These are phyloP conservation scores for Lordiphosa stackelbergi DNA, from an alignment of 1,140 invertebrate genomes.

Conservation along the genomic window DNA sequence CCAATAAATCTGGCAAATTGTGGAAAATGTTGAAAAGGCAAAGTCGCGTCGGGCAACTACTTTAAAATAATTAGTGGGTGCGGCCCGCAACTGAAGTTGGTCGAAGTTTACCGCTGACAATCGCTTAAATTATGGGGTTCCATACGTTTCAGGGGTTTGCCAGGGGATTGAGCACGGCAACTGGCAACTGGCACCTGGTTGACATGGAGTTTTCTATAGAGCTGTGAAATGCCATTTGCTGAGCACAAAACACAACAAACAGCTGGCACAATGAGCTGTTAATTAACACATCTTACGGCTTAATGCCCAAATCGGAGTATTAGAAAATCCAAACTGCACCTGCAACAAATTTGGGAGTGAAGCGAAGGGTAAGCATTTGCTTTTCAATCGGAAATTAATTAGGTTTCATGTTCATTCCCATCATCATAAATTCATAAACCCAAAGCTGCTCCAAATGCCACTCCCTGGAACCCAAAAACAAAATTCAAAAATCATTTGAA, in stretches of 20 bases:
- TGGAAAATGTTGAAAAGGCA: constrained; percentile 34
- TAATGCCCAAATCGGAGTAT: background rate
- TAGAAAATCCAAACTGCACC: background rate
- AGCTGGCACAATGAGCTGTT: constrained; percentile 52
- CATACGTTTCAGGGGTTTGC: constrained; percentile 24
- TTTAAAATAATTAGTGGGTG: constrained; percentile 76
- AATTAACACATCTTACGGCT: constrained; percentile 51
- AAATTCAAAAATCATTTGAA: constrained; percentile 15
- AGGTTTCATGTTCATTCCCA: constrained; percentile 12
- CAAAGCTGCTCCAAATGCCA: constrained; percentile 36
- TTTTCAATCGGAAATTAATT: background rate
- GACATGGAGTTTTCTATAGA: constrained; percentile 4
- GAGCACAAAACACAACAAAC: constrained; percentile 41
- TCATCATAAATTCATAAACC: constrained; percentile 33
- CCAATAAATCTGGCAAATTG: constrained; percentile 61
- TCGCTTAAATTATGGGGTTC: constrained; percentile 64
- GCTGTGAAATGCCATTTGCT: constrained; percentile 25
- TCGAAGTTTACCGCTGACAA: constrained; percentile 54
- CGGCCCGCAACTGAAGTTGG: constrained; percentile 52
- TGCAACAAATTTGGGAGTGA: constrained; percentile 2
- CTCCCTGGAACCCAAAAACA: constrained; percentile 18
- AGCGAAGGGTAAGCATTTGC: background rate
- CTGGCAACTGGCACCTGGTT: constrained; percentile 14
- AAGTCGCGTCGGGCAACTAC: constrained; percentile 62
- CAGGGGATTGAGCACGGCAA: constrained; percentile 9